Evolutionary conservation across 2,113 vertebrate species (phyloP).

Genomic region (Mormyrus lacerda): DNA sequence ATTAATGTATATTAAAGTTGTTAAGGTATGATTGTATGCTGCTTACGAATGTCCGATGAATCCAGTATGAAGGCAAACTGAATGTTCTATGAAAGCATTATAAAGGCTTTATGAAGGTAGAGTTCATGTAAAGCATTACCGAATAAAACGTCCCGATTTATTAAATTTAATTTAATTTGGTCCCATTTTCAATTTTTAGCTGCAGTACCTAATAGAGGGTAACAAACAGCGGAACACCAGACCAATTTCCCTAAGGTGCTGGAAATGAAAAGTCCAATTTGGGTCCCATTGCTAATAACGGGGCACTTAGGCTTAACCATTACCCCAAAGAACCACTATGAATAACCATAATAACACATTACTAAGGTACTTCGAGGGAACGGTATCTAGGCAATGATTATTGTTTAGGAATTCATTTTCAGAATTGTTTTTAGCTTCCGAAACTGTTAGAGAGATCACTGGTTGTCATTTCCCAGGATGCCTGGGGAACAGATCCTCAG

Average conservation of each 20-base stretch:
- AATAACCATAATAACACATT: not conserved
- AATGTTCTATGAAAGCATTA: not conserved
- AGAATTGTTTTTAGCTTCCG: constrained; percentile 6
- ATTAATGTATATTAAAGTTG: not conserved
- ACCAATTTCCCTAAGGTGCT: not conserved
- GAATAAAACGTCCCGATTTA: not conserved
- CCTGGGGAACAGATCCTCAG: not conserved
- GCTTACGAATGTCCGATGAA: not conserved
- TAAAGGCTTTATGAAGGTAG: not conserved
- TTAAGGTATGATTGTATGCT: not conserved
- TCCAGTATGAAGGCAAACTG: not conserved
- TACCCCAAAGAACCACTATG: not conserved
- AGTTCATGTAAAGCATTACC: not conserved
- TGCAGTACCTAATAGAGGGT: not conserved
- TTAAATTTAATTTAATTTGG: not conserved
- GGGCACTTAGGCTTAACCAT: not conserved
- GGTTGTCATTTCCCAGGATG: not conserved
- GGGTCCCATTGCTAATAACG: not conserved
- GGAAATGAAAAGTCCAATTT: not conserved
- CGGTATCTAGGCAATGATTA: not conserved
- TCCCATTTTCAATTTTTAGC: not conserved
- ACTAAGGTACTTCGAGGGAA: not conserved
- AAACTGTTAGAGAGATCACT: not conserved
- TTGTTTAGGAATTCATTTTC: not conserved
- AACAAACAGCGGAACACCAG: not conserved